Evolutionary conservation across 2,888 invertebrate genomes (phyloP).

Genomic region (Zhuqinia jingwanae): DNA sequence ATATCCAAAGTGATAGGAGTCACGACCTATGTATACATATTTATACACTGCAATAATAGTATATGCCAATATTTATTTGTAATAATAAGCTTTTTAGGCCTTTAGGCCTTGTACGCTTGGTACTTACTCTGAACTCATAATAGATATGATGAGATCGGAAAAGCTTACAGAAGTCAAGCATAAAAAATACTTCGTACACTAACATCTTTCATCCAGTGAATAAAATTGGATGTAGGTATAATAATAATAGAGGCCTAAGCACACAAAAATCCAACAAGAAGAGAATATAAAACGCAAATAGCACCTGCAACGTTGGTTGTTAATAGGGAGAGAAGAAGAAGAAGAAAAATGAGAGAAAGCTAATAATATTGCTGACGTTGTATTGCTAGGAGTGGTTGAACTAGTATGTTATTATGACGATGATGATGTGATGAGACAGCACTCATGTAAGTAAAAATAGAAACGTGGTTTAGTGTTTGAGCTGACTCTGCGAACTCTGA

Average conservation of each 20-base stretch:
- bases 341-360: constrained; percentile 26
- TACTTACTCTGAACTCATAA: background rate
- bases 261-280: too few relatives aligned
- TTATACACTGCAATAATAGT: background rate
- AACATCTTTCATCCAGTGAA: constrained; percentile 13
- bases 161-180: background rate
- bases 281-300: background rate
- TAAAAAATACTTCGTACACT: background rate
- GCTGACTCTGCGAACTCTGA: too few relatives aligned
- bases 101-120: background rate
- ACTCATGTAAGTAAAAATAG: background rate
- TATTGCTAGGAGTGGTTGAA: background rate
- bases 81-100: too few relatives aligned
- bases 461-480: too few relatives aligned
- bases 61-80: constrained; percentile 32
- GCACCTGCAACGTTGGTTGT: constrained; percentile 56
- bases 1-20: constrained; percentile 3
- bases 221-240: constrained; percentile 32
- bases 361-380: constrained; percentile 62
- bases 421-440: constrained; percentile 43
- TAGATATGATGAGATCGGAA: background rate
- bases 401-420: background rate
- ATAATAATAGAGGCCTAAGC: too few relatives aligned
- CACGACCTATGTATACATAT: too few relatives aligned
- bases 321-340: constrained; percentile 31